A percentile compares a stretch with the other conserved stretches of the same genome.
Conservation (phyloP, 2,888 invertebrate genomes). For the Cephus nigrinus region DNA sequence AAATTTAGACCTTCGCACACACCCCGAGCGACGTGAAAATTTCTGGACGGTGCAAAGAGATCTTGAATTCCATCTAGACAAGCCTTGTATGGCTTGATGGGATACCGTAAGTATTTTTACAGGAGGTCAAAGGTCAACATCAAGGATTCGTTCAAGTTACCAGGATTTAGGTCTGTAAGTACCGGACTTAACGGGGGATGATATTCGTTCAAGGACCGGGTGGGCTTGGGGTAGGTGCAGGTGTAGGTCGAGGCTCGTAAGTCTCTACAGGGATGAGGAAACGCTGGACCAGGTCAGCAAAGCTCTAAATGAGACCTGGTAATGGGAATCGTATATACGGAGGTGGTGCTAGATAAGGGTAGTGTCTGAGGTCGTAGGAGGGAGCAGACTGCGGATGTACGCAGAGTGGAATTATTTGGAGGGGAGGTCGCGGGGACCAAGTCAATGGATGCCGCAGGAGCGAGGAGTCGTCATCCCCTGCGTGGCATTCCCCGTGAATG, state of each 20-base stretch:
- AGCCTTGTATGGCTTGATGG: not conserved
- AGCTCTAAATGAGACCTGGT: not conserved
- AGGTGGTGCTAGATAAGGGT: not conserved
- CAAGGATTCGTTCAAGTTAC: not conserved
- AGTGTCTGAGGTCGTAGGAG: not conserved
- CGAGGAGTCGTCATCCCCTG: not conserved
- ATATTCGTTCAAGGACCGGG: not conserved
- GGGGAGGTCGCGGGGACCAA: not conserved
- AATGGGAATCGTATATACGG: not conserved
- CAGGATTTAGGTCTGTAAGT: not conserved
- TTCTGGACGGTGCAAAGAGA: not conserved
- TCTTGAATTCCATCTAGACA: not conserved
- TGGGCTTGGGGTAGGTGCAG: not conserved
- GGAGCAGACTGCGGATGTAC: not conserved
- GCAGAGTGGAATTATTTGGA: not conserved
- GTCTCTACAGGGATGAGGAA: not conserved
- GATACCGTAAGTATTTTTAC: not conserved
- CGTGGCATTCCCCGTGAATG: slow-evolving; percentile 22
- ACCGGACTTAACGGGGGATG: not conserved
- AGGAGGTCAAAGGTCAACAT: not conserved
- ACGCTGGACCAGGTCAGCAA: not conserved
- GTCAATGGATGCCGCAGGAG: not conserved
- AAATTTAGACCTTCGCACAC: not conserved
- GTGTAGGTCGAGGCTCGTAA: not conserved
- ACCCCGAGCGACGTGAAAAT: not conserved